A percentile compares a stretch with the other conserved stretches of the same genome.
These are phyloP conservation scores for Trogon surrucura DNA, from an alignment of 2,113 vertebrate species.

Conservation along the genomic window DNA sequence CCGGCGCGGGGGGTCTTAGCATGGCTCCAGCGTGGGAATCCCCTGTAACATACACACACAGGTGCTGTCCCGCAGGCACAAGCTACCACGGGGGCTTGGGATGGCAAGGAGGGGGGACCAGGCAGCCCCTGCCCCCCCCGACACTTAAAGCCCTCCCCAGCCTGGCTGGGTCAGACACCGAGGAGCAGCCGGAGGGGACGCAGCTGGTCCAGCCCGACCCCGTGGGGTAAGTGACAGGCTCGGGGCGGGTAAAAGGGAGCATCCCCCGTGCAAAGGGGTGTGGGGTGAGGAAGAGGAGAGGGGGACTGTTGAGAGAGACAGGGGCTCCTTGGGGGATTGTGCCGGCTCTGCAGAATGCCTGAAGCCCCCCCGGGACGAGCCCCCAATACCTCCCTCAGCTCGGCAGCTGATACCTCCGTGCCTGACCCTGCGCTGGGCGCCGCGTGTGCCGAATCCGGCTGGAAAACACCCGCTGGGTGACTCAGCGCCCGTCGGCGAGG, in stretches of 20 bases:
- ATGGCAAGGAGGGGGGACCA: neutral
- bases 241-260: neutral
- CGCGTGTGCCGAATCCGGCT: neutral
- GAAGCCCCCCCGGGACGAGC: neutral
- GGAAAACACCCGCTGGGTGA: conserved; percentile 36
- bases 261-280: rapidly evolving
- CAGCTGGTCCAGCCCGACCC: rapidly evolving
- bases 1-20: conserved; percentile 20
- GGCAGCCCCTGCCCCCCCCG: neutral
- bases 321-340: neutral
- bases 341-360: neutral
- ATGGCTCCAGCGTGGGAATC: conserved; percentile 31
- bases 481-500: neutral
- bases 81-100: neutral
- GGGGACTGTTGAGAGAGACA: rapidly evolving
- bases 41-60: conserved; percentile 49
- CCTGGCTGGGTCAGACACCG: neutral
- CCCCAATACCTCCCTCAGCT: neutral
- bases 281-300: neutral
- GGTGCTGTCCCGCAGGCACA: neutral
- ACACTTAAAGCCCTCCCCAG: neutral
- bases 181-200: neutral
- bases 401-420: rapidly evolving
- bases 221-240: neutral
- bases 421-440: neutral